phyloP scores from a whole-genome alignment of 2,888 invertebrate species.

The Ichneumon xanthorius region DNA sequence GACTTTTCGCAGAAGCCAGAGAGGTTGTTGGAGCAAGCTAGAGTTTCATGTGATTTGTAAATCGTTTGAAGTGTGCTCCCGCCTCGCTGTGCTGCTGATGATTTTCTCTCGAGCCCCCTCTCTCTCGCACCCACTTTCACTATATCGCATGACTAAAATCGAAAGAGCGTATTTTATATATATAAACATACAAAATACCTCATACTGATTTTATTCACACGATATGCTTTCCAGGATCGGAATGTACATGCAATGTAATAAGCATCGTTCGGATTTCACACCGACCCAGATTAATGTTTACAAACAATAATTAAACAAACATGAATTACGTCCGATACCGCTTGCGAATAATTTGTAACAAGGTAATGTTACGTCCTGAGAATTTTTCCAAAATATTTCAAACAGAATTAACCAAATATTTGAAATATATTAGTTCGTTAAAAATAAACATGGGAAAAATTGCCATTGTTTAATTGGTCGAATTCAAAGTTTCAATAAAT shows the following conservation, averaged over 20 bases:
- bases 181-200: background rate
- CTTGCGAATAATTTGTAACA: background rate
- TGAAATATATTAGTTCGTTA: no score
- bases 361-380: no score
- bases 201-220: no score
- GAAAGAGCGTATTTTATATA: background rate
- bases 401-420: no score
- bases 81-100: constrained; percentile 44
- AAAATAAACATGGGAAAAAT: no score
- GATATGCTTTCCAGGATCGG: background rate
- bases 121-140: background rate
- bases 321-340: background rate
- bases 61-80: constrained; percentile 61
- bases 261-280: background rate
- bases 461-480: no score
- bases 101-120: constrained; percentile 45
- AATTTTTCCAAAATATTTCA: no score
- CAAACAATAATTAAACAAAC: background rate
- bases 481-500: no score
- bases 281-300: background rate
- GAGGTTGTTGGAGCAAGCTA: constrained; percentile 18
- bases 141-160: background rate
- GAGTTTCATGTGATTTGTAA: constrained; percentile 60
- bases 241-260: background rate
- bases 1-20: constrained; percentile 47